phyloP scores from a whole-genome alignment of 2,888 invertebrate genomes.

The Crepidodera aurea region DNA sequence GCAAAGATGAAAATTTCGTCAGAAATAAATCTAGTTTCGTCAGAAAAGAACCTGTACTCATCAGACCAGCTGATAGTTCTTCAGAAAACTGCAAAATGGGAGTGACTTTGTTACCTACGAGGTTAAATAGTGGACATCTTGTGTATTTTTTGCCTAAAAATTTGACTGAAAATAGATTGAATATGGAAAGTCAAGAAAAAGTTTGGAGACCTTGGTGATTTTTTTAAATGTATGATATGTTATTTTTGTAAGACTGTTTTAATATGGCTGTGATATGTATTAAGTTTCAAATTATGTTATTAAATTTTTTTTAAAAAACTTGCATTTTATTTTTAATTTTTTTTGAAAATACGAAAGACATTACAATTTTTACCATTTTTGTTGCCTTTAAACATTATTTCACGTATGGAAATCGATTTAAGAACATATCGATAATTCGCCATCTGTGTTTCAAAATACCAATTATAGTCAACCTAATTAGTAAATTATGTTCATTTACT shows the following conservation, averaged over 20 bases:
- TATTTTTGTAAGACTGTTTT: constrained; percentile 29
- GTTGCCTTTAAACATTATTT: too few species aligned
- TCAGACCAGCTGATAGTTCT: constrained; percentile 51
- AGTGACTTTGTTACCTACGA: constrained; percentile 57
- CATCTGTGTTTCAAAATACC: too few species aligned
- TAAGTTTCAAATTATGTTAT: constrained; percentile 23
- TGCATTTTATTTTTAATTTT: too few species aligned
- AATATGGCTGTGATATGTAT: constrained; percentile 33
- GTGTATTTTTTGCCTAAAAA: constrained; percentile 58
- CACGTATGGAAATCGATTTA: too few species aligned
- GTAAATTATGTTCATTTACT: too few species aligned
- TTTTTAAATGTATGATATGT: constrained; percentile 27
- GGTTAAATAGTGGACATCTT: constrained; percentile 58
- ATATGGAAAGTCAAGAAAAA: constrained; percentile 41
- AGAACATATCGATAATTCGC: too few species aligned
- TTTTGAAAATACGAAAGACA: too few species aligned
- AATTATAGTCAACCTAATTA: too few species aligned
- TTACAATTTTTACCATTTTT: too few species aligned
- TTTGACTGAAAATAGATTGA: constrained; percentile 14
- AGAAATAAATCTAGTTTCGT: constrained; percentile 3
- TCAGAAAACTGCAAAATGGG: constrained; percentile 48
- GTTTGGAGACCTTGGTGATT: constrained; percentile 60
- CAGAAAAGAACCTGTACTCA: constrained; percentile 35
- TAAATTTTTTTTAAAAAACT: constrained; percentile 31
- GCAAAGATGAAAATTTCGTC: constrained; percentile 12